phyloP scores from a whole-genome alignment of 2,113 vertebrate genomes.

The Rhegmatorhina hoffmannsi region DNA sequence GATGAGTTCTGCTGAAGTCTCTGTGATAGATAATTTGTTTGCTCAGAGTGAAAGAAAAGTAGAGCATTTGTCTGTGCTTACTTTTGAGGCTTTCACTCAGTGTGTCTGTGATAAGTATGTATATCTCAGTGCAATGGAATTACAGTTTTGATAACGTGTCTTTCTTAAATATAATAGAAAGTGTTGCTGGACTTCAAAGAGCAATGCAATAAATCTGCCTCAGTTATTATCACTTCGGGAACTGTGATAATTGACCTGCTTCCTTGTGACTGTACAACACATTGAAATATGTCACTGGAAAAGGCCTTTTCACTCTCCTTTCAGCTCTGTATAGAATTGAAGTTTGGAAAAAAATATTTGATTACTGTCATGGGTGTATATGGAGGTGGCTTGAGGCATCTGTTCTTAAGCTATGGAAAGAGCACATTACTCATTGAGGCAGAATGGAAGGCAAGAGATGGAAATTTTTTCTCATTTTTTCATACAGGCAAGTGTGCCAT shows the following conservation, averaged over 20 bases:
- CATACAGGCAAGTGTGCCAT: background rate
- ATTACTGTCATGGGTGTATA: background rate
- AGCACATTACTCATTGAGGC: background rate
- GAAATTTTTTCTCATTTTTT: background rate
- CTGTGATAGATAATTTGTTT: background rate
- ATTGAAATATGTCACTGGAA: background rate
- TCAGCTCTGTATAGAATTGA: background rate
- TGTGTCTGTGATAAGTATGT: background rate
- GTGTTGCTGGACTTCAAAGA: background rate
- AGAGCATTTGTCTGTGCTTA: background rate
- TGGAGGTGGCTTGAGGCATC: background rate
- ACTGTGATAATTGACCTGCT: background rate
- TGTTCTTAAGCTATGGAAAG: background rate
- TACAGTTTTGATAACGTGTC: background rate
- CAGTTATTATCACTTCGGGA: background rate
- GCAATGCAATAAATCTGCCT: constrained; percentile 2
- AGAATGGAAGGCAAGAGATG: background rate
- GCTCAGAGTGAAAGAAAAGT: background rate
- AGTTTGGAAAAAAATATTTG: background rate
- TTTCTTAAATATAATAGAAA: background rate
- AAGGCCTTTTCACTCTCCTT: background rate
- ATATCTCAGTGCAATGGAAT: background rate
- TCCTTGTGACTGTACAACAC: background rate
- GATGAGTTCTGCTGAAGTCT: background rate
- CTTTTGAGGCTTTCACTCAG: background rate